A percentile compares a stretch with the other conserved stretches of the same genome.
Conservation (phyloP, 2,888 invertebrate genomes). For the Diaprepes abbreviatus region DNA sequence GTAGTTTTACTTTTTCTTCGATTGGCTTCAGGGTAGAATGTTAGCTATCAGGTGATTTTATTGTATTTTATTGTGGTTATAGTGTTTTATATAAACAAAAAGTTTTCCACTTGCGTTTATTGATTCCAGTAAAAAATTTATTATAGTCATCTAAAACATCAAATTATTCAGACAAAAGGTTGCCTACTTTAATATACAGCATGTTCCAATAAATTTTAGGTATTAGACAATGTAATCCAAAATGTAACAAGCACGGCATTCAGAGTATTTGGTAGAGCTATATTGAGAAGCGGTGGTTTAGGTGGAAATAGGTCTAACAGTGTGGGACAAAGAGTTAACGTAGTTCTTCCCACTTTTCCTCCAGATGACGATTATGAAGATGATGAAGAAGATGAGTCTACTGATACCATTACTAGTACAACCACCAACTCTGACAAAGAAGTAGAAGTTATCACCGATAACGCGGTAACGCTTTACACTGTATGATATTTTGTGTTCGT, state of each 20-base stretch:
- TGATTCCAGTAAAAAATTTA: too few relatives aligned
- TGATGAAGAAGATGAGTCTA: slow-evolving; percentile 66
- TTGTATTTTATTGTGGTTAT: too few relatives aligned
- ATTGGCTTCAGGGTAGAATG: too few relatives aligned
- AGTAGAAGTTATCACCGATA: slow-evolving; percentile 30
- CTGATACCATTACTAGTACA: slow-evolving; percentile 26
- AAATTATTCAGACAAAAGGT: too few relatives aligned
- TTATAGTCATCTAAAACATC: neutral
- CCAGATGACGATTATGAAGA: slow-evolving; percentile 77
- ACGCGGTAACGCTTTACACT: slow-evolving; percentile 55
- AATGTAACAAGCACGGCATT: slow-evolving; percentile 80
- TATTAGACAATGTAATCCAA: slow-evolving; percentile 84
- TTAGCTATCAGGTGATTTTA: too few relatives aligned
- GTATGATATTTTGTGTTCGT: slow-evolving; percentile 53
- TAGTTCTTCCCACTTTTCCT: slow-evolving; percentile 77
- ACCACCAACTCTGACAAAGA: slow-evolving; percentile 19
- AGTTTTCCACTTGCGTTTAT: too few relatives aligned
- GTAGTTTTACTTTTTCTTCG: too few relatives aligned
- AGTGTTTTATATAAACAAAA: too few relatives aligned
- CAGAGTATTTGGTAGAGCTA: slow-evolving; percentile 81
- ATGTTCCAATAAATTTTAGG: slow-evolving; percentile 66
- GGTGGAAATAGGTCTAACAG: slow-evolving; percentile 66
- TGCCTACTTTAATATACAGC: neutral
- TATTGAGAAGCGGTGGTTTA: slow-evolving; percentile 75
- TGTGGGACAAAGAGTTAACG: slow-evolving; percentile 71